These are phyloP conservation scores for Micromys minutus DNA, from an alignment of 2,113 vertebrate species.

Conservation along the genomic window DNA sequence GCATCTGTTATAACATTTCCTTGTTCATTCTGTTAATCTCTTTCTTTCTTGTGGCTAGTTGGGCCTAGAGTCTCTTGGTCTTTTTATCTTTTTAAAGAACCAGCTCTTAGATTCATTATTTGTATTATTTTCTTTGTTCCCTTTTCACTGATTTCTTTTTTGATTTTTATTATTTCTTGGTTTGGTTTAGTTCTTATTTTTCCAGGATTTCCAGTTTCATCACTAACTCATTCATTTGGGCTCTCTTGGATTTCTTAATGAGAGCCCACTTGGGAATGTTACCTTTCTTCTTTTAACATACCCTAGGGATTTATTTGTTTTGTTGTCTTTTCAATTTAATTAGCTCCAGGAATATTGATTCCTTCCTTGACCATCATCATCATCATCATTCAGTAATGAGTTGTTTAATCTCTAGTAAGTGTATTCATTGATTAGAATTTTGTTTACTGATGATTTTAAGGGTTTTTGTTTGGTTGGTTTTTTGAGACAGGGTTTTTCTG, in stretches of 20 bases:
- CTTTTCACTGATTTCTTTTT: neutral
- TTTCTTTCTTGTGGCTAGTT: neutral
- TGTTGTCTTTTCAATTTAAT: neutral
- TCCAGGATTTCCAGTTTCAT: neutral
- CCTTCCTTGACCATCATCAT: neutral
- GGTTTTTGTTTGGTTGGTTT: neutral
- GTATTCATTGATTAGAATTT: neutral
- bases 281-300: neutral
- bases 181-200: neutral
- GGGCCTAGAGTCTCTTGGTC: neutral
- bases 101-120: neutral
- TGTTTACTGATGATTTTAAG: neutral
- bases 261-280: neutral
- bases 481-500: neutral
- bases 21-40: neutral
- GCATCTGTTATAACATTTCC: neutral
- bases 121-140: neutral
- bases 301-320: neutral
- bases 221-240: neutral
- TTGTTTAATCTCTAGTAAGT: neutral
- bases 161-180: neutral
- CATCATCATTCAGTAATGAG: neutral
- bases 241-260: neutral
- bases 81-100: neutral
- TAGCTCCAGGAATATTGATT: neutral